Evolutionary conservation across 2,797 vertebrate genomes (phyloP), one percentile per base, ranked within the genome.

Genomic region (Nannoperca obscura): DNA sequence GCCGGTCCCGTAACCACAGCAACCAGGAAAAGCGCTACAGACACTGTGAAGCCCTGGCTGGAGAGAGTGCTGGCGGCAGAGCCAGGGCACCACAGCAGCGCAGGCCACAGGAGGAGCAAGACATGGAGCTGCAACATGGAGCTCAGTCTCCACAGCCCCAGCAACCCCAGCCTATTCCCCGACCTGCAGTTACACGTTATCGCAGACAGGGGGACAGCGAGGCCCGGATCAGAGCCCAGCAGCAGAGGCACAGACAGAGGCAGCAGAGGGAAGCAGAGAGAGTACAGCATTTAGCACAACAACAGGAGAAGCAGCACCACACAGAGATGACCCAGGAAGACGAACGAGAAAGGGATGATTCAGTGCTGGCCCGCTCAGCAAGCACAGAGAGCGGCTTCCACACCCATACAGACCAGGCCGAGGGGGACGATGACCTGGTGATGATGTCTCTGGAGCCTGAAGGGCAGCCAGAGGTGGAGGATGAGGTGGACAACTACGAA

Each of bases 381-480:
- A 99, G 97, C 92, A 98, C 97, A 0, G 98, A 99, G 92, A 99
- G 97, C 0, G 97, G 97, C 82, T 98, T 99, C 88, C 98, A 99
- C 94, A 97, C 97, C 86, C 98, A 99, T 83, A 98, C 96, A 0
- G 98, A 99, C 92, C 96, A 96, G 7, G 97, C 96, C 0, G 98
- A 99, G 86, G 97, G 97, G 1, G 98, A 98, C 3, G 97, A 98
- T 2, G 95, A 95, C 34, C 91, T 95, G 40, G 91, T 93, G 30
- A 85, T 91, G 75, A 94, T 94, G 87, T 94, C 94, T 1, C 93
- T 92, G 0, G 95, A 96, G 32, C 84, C 91, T 0, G 96, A 96
- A 73, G 81, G 88, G 46, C 88, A 97, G 73, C 96, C 96, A 42
- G 97, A 97, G 86, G 52, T 15, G 0, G 82, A 88, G 19, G 86